A percentile compares a stretch with the other conserved stretches of the same genome.
Evolutionary conservation across 1,140 invertebrate species (phyloP).

Genomic region (Pinna nobilis): DNA sequence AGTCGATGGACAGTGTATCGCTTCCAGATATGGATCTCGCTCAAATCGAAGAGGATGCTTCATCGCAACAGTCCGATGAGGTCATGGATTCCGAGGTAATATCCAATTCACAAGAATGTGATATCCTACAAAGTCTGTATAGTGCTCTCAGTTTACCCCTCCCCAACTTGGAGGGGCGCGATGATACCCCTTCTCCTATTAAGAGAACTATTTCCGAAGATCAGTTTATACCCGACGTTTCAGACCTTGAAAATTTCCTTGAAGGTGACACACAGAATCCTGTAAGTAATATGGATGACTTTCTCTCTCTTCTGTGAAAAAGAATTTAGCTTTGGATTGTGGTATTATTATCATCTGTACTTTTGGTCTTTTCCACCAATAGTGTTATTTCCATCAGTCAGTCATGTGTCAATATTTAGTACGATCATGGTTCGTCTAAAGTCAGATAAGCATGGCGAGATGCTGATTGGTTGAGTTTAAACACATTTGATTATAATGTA

Average conservation of each 20-base stretch:
- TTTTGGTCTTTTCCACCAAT: too few species aligned
- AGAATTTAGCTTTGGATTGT: too few species aligned
- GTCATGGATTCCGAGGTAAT: background rate
- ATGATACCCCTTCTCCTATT: background rate
- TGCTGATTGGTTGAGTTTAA: too few species aligned
- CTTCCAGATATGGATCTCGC: too few species aligned
- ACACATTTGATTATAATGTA: too few species aligned
- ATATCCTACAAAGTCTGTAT: slow-evolving; percentile 35
- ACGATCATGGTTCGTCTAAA: too few species aligned
- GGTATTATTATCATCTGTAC: too few species aligned
- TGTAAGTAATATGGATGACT: slow-evolving; percentile 34
- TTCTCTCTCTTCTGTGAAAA: slow-evolving; percentile 34
- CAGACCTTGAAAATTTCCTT: slow-evolving; percentile 23
- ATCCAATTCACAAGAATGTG: slow-evolving; percentile 17
- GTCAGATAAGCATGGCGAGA: too few species aligned
- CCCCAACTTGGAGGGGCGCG: background rate
- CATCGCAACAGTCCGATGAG: background rate
- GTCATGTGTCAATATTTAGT: too few species aligned
- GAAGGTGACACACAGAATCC: background rate
- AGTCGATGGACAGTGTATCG: background rate
- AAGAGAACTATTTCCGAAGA: background rate
- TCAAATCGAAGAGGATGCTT: too few species aligned
- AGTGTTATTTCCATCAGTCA: too few species aligned
- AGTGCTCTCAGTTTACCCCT: slow-evolving; percentile 33
- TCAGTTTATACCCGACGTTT: slow-evolving; percentile 12